Evolutionary conservation across 2,797 vertebrate genomes (phyloP), one percentile per base, ranked within the genome.

Genomic region (Hypotaenidia okinawae): DNA sequence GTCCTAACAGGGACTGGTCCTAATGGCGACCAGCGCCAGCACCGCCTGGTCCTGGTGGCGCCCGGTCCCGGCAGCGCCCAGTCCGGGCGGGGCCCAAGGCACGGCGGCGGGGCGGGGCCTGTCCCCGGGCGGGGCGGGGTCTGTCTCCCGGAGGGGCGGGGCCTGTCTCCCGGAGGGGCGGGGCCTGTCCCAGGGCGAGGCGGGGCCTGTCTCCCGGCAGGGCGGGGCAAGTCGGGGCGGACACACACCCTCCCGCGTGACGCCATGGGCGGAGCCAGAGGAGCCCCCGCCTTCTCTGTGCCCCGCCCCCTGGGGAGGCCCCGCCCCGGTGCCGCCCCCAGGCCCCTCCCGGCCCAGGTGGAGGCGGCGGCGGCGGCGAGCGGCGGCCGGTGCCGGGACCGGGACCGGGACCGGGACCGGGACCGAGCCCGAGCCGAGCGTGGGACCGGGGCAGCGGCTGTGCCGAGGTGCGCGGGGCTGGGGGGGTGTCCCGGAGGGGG

Each of bases 301-400:
- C 5, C 16, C n/a, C 61, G 45, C 61, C 81, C 17, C 66, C 5
- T 10, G 35, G 8, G 5, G 3, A 25, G 9, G 28, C n/a, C 16
- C 21, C 77, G n/a, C 63, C 64, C 57, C 45, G 3, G 37, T 25
- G 23, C 41, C 39, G 5, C 24, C 39, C 64, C 32, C 19, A 5
- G 15, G 74, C 49, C 63, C 41, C 69, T n/a, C 61, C 89, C 67
- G 8, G 61, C 82, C 83, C 95, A 96, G 90, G 92, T 87, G 93
- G 91, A 86, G 85, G 91, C 80, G 76, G 70, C 2, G 35, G 57
- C 19, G 57, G n/a, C n/a, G n/a, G n/a, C n/a, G n/a, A n/a, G 37
- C 39, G 37, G 64, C 23, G 33, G 79, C 32, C 14, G 67, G 67
- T 61, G 57, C 35, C 21, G 47, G 22, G 45, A 22, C 3, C 15